A percentile compares a stretch with the other conserved stretches of the same genome.
phyloP scores from a whole-genome alignment of 1,140 invertebrate genomes.

The Pomacea maculata region DNA sequence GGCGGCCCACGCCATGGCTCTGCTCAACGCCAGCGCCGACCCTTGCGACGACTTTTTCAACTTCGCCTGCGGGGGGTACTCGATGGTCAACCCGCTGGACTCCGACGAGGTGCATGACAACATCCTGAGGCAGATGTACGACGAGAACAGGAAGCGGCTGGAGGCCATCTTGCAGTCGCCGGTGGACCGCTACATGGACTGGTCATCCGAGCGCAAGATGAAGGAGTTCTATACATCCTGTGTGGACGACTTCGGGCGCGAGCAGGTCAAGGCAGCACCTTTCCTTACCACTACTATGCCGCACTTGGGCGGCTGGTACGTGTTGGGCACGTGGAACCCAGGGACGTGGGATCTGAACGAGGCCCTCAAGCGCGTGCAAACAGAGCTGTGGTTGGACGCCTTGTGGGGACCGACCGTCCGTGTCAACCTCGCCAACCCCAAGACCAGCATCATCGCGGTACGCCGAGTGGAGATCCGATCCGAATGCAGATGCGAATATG shows the following conservation, averaged over 20 bases:
- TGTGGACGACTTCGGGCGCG: constrained; percentile 48
- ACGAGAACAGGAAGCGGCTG: constrained; percentile 49
- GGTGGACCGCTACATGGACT: constrained; percentile 27
- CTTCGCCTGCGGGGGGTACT: constrained; percentile 68
- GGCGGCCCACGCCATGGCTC: constrained; percentile 38
- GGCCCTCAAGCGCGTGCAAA: constrained; percentile 45
- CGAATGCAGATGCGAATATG: too few species aligned
- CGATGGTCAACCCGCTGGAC: constrained; percentile 32
- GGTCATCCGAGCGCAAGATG: constrained; percentile 54
- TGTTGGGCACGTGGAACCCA: constrained; percentile 34
- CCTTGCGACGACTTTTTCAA: constrained; percentile 71
- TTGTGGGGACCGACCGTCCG: constrained; percentile 46
- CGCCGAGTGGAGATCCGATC: too few species aligned
- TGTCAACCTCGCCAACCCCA: constrained; percentile 35
- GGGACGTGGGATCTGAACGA: constrained; percentile 44
- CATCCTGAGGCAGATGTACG: constrained; percentile 41
- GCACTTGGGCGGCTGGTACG: constrained; percentile 54
- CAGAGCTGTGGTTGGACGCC: constrained; percentile 56
- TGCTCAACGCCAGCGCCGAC: constrained; percentile 66
- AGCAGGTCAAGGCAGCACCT: constrained; percentile 38
- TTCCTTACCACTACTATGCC: constrained; percentile 50
- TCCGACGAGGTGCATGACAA: constrained; percentile 31
- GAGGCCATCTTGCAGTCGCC: constrained; percentile 43
- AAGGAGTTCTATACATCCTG: constrained; percentile 57
- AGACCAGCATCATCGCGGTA: constrained; percentile 46